Base-by-base conservation (phyloP, 2,797 vertebrate species). In the Melanogrammus aeglefinus region DNA sequence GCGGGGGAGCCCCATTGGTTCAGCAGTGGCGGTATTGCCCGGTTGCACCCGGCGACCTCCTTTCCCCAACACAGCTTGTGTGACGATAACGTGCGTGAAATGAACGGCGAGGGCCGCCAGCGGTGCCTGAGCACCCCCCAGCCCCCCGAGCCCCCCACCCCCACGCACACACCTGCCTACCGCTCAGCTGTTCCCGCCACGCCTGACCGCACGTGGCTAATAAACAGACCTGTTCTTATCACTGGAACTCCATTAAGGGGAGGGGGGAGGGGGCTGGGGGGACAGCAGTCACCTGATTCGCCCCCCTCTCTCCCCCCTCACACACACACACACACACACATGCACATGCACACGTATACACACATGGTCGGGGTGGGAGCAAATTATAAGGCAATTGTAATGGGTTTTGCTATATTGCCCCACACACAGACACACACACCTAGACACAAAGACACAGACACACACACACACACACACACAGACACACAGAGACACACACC, bases 171-270 rank as follows among this genome's bases (percentile, higher is more conserved):
- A 94, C 93, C 93, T 93, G 92, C 92, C 91, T 77, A 82, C 85
- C 21, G 87, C 91, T 94, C 93, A 94, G 93, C 92, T 94, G 93
- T 89, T 90, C 86, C 78, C 78, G 87, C 87, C 84, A 91, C 88
- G 92, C 91, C 91, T 87, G 91, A 91, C 89, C 90, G 92, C 91
- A 85, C 88, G 84, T 81, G 84, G 86, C 88, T 90, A 93, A 92
- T 92, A 92, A 93, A 92, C 89, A 93, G 91, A 92, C 91, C 91
- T 86, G 90, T 90, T 90, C 91, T 92, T 90, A 91, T 92, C 90
- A 77, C 84, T 90, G 87, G 90, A 89, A 91, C 92, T 92, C 91
- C 88, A 92, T 93, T 92, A 92, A 91, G 84, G 85, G 57, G 57
- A 9, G 57, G 21, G 18, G 47, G 14, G 47, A 14, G 47, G 47